Conservation (phyloP, 2,888 invertebrate genomes). For the Cordilura impudica region DNA sequence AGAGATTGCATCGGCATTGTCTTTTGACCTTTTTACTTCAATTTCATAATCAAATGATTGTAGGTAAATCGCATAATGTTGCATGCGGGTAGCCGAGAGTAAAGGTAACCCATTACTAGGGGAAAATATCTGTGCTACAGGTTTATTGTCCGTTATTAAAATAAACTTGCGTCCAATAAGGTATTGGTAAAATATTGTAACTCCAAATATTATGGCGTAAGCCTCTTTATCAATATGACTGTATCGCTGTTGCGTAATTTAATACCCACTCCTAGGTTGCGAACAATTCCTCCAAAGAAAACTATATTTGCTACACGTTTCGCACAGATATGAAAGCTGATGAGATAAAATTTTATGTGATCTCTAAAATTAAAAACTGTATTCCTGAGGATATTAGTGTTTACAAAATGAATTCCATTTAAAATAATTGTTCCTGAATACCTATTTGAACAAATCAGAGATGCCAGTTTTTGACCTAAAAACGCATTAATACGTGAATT, state of each 20-base stretch:
- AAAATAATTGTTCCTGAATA: no score
- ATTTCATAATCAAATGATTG: conserved; percentile 29
- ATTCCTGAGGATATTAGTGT: no score
- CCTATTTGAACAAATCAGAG: no score
- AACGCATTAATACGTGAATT: no score
- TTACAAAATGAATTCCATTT: no score
- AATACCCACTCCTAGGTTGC: no score
- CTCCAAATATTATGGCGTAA: conserved; percentile 70
- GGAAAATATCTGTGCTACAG: conserved; percentile 56
- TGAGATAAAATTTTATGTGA: no score
- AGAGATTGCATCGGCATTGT: conserved; percentile 29
- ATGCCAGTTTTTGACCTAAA: no score
- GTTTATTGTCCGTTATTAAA: conserved; percentile 64
- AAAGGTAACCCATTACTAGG: conserved; percentile 53
- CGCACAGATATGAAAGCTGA: no score
- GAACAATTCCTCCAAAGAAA: no score
- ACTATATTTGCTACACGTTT: no score
- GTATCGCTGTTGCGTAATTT: conserved; percentile 4
- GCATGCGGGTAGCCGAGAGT: conserved; percentile 62
- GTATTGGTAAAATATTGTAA: conserved; percentile 74
- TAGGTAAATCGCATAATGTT: conserved; percentile 60
- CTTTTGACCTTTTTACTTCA: conserved; percentile 21
- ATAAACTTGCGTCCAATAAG: conserved; percentile 69
- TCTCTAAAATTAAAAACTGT: no score
- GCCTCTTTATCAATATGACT: conserved; percentile 63